Percentiles rank a stretch among this genome's conserved stretches.
phyloP scores from a whole-genome alignment of 2,113 vertebrate species.

The Paramisgurnus dabryanus region DNA sequence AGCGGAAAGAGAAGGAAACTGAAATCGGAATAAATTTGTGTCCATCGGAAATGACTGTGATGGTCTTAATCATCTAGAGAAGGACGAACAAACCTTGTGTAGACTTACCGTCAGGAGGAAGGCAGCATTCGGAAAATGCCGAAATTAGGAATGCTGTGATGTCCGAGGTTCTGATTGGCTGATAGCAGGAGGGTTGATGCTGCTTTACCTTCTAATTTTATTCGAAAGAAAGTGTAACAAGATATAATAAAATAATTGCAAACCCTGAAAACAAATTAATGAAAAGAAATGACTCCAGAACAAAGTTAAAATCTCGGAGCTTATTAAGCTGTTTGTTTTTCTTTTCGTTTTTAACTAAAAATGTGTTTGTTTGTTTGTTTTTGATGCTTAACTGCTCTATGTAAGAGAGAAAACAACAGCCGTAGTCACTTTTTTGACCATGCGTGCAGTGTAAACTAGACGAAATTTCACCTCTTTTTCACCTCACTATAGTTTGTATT shows the following conservation, averaged over 20 bases:
- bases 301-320: constrained; percentile 67
- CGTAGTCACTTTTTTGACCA: constrained; percentile 79
- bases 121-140: constrained; percentile 58
- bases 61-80: constrained; percentile 14
- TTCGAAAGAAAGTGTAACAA: constrained; percentile 61
- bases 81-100: constrained; percentile 49
- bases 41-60: background rate
- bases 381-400: constrained; percentile 75
- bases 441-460: constrained; percentile 79
- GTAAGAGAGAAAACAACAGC: constrained; percentile 70
- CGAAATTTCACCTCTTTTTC: constrained; percentile 74
- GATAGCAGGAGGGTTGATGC: constrained; percentile 69
- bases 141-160: constrained; percentile 62
- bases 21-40: constrained; percentile 49
- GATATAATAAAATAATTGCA: constrained; percentile 66
- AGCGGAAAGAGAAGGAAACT: constrained; percentile 47
- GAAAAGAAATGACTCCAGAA: constrained; percentile 66
- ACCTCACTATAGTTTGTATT: constrained; percentile 72
- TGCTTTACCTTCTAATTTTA: constrained; percentile 74
- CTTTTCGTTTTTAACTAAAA: constrained; percentile 61
- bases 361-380: constrained; percentile 57
- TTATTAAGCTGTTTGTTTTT: constrained; percentile 58
- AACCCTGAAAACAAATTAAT: constrained; percentile 65
- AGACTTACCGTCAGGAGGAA: constrained; percentile 47
- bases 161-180: constrained; percentile 53